These are phyloP conservation scores for Spermophilus dauricus DNA, from an alignment of 2,113 vertebrate species.

Conservation along the genomic window DNA sequence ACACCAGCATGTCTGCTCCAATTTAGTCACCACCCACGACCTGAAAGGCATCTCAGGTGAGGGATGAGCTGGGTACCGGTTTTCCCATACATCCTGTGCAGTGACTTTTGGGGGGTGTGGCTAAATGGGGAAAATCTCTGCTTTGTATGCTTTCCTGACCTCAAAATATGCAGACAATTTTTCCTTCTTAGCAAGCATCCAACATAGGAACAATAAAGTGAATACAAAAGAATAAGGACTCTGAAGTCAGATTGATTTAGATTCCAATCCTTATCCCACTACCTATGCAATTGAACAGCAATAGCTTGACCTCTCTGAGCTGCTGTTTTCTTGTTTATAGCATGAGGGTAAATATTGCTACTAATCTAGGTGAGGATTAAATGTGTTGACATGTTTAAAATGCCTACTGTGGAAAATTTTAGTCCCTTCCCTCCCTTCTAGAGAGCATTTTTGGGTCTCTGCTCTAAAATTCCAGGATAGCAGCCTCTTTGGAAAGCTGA, in stretches of 20 bases:
- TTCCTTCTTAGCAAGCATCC: not conserved
- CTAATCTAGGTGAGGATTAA: not conserved
- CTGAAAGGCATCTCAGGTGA: constrained; percentile 94
- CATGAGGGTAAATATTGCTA: not conserved
- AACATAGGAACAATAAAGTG: not conserved
- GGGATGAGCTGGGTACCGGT: accelerated
- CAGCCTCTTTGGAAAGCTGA: not conserved
- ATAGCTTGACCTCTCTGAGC: not conserved
- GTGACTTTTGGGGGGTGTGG: not conserved
- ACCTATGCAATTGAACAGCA: not conserved
- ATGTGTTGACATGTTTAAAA: not conserved
- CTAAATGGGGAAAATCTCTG: too few species aligned
- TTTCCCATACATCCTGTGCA: not conserved
- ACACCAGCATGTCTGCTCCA: constrained; percentile 98
- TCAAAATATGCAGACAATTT: not conserved
- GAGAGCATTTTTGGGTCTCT: not conserved
- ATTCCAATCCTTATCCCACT: not conserved
- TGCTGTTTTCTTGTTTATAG: not conserved
- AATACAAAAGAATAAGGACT: not conserved
- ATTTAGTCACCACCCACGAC: constrained; percentile 94
- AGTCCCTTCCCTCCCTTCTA: not conserved
- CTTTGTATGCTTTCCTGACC: not conserved
- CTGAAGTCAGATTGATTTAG: not conserved
- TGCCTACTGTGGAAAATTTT: accelerated
- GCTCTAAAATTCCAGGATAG: not conserved